Conservation (phyloP, 2,888 invertebrate species). For the Automeris io region DNA sequence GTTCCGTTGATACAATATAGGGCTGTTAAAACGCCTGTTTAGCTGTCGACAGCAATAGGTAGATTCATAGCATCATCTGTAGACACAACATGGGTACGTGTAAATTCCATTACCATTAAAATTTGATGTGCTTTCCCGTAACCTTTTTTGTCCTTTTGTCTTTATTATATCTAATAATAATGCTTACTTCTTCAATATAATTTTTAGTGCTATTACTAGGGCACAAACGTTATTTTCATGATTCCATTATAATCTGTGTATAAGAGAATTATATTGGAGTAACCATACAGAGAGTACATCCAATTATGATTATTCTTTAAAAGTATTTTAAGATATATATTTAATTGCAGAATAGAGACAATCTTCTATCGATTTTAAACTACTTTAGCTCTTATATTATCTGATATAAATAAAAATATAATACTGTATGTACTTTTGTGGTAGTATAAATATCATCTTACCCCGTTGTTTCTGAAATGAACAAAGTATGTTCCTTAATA, state of each 20-base stretch:
- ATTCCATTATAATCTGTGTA: conserved; percentile 13
- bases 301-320: neutral
- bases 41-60: neutral
- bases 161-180: conserved; percentile 6
- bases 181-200: conserved; percentile 28
- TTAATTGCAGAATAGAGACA: conserved; percentile 14
- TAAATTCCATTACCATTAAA: conserved; percentile 5
- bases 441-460: conserved; percentile 17
- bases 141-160: conserved; percentile 7
- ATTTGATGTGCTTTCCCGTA: conserved; percentile 3
- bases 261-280: conserved; percentile 1
- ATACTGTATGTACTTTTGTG: too few relatives aligned
- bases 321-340: neutral
- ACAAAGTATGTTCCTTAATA: conserved; percentile 62
- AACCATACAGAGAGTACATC: neutral
- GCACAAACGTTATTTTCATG: conserved; percentile 31
- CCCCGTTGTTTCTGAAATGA: conserved; percentile 27
- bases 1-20: neutral
- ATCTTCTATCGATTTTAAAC: conserved; percentile 8
- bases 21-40: neutral
- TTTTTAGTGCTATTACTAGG: conserved; percentile 34
- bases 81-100: neutral
- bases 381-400: conserved; percentile 28
- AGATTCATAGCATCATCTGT: neutral
- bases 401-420: conserved; percentile 19